Percentiles rank a stretch among this genome's conserved stretches.
Evolutionary conservation across 2,888 invertebrate genomes (phyloP).

Genomic region (Endomychus coccineus): DNA sequence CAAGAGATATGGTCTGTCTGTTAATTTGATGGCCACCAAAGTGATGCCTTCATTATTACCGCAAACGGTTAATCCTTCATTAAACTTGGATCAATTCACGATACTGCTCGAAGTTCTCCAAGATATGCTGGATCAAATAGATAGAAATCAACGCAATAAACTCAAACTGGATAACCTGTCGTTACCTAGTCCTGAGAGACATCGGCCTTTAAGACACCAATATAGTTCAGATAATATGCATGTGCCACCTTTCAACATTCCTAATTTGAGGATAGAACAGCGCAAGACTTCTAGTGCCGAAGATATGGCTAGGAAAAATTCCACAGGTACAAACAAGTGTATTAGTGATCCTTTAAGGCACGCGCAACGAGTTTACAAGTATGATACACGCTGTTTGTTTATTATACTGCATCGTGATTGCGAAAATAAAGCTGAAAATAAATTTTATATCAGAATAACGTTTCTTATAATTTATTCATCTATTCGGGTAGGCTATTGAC

Average conservation of each 20-base stretch:
- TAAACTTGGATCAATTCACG: constrained; percentile 76
- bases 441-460: too few relatives aligned
- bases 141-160: constrained; percentile 81
- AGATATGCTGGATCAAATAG: constrained; percentile 87
- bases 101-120: constrained; percentile 75
- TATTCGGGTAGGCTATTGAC: too few relatives aligned
- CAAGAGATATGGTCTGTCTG: constrained; percentile 82
- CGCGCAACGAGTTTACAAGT: too few relatives aligned
- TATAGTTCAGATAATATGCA: constrained; percentile 82
- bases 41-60: constrained; percentile 90
- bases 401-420: too few relatives aligned
- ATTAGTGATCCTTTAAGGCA: too few relatives aligned
- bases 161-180: constrained; percentile 76
- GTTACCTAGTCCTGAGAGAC: constrained; percentile 67
- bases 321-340: constrained; percentile 55
- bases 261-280: constrained; percentile 78
- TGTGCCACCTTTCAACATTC: constrained; percentile 77
- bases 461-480: too few relatives aligned
- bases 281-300: constrained; percentile 86
- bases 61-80: constrained; percentile 81
- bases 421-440: too few relatives aligned
- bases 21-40: constrained; percentile 86
- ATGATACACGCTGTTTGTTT: too few relatives aligned
- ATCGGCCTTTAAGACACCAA: constrained; percentile 69
- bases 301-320: constrained; percentile 84